Percentiles rank a stretch among this genome's conserved stretches.
Evolutionary conservation across 2,797 vertebrate species (phyloP).

Genomic region (Mus caroli): DNA sequence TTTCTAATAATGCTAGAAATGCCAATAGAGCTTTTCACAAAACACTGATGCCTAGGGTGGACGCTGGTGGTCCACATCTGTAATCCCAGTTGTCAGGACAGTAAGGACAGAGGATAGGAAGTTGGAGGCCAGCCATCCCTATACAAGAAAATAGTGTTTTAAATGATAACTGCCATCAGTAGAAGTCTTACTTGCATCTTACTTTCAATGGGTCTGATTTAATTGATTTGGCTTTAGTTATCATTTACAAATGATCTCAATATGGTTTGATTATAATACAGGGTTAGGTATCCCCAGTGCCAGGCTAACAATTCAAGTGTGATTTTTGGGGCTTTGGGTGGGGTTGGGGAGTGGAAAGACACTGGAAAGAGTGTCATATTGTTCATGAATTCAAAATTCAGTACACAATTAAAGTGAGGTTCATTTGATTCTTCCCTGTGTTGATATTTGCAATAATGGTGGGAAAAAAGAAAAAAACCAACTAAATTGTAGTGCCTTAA

Average conservation of each 20-base stretch:
- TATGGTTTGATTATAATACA: not conserved
- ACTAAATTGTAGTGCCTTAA: rapidly evolving
- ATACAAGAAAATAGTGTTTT: not conserved
- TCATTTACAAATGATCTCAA: not conserved
- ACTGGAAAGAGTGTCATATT: not conserved
- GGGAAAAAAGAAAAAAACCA: not conserved
- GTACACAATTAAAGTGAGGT: not conserved
- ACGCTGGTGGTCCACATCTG: not conserved
- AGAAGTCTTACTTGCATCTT: not conserved
- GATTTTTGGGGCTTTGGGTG: rapidly evolving
- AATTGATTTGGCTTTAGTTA: not conserved
- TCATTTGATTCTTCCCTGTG: not conserved
- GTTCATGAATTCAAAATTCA: not conserved
- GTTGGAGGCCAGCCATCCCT: not conserved
- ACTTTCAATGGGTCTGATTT: not conserved
- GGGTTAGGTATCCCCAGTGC: no score
- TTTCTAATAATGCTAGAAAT: not conserved
- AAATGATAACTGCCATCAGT: not conserved
- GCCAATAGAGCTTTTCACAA: not conserved
- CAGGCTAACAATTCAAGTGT: not conserved
- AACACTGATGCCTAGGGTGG: not conserved
- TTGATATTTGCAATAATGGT: not conserved
- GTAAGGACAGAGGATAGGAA: not conserved
- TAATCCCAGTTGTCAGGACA: not conserved
- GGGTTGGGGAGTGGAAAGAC: not conserved